These are phyloP conservation scores for Acronicta aceris DNA, from an alignment of 2,888 invertebrate genomes.

Conservation along the genomic window DNA sequence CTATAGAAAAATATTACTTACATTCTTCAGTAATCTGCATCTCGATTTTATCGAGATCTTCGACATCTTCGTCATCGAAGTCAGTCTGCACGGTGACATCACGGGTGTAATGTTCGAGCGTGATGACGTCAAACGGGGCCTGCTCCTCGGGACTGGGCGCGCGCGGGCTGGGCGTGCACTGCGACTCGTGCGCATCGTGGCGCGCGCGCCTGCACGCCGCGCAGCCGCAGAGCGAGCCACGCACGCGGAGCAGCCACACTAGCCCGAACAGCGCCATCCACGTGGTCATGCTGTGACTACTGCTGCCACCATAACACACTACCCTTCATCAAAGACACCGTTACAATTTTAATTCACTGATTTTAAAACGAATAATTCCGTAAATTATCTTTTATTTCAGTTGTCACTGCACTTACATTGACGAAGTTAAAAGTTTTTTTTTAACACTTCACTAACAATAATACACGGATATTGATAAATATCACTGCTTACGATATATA, in stretches of 20 bases:
- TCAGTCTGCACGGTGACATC: conserved; percentile 88
- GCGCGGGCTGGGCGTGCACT: conserved; percentile 69
- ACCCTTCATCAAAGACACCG: conserved; percentile 68
- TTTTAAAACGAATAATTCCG: neutral
- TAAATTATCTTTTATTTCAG: neutral
- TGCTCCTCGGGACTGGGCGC: conserved; percentile 71
- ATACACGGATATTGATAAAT: conserved; percentile 4
- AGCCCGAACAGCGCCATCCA: conserved; percentile 96
- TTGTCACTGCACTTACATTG: conserved; percentile 28
- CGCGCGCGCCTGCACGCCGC: conserved; percentile 91
- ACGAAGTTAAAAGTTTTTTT: neutral
- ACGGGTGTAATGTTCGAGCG: conserved; percentile 82
- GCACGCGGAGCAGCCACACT: conserved; percentile 95
- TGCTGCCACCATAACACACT: conserved; percentile 51
- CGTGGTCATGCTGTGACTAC: conserved; percentile 86
- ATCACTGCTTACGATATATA: neutral
- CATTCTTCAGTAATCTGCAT: conserved; percentile 84
- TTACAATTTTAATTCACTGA: neutral
- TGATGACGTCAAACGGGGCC: conserved; percentile 83
- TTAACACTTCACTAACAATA: conserved; percentile 12
- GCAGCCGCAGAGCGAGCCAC: conserved; percentile 94
- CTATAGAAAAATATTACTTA: conserved; percentile 64
- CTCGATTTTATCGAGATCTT: conserved; percentile 85
- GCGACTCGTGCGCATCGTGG: conserved; percentile 71
- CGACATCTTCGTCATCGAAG: conserved; percentile 83